Conservation (phyloP, 2,113 vertebrate genomes). For the Chlamydotis undulata region DNA sequence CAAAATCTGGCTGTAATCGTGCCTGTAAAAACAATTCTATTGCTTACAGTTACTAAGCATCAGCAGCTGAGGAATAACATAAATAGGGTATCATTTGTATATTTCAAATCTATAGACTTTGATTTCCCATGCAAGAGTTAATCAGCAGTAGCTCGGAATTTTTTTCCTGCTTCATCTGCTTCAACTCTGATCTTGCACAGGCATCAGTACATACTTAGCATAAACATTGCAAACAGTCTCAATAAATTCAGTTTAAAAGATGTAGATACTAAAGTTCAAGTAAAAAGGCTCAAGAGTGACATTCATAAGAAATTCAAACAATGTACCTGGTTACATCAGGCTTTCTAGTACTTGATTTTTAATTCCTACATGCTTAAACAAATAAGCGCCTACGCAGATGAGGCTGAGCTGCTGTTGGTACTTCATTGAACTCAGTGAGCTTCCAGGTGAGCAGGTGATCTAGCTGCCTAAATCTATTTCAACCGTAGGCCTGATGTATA, state of each 20-base stretch:
- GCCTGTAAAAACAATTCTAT: not conserved
- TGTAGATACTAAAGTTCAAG: not conserved
- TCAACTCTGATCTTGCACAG: not conserved
- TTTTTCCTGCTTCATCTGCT: not conserved
- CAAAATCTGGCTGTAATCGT: not conserved
- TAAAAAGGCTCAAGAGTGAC: not conserved
- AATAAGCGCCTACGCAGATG: accelerated
- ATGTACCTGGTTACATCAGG: not conserved
- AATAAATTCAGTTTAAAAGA: not conserved
- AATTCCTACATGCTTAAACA: not conserved
- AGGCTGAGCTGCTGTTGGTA: not conserved
- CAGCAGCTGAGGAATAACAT: not conserved
- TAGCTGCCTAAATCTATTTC: not conserved
- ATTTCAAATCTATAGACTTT: not conserved
- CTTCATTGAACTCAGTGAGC: not conserved
- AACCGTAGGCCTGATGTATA: not conserved
- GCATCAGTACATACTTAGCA: accelerated
- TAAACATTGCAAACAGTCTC: not conserved
- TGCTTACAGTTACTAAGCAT: not conserved
- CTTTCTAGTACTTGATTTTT: not conserved
- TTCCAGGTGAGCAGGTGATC: not conserved
- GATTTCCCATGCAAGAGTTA: not conserved
- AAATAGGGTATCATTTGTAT: not conserved
- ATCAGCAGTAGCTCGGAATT: not conserved
- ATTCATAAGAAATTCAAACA: not conserved